These are phyloP conservation scores for Alcis repandata DNA, from an alignment of 2,888 invertebrate genomes.

Conservation along the genomic window DNA sequence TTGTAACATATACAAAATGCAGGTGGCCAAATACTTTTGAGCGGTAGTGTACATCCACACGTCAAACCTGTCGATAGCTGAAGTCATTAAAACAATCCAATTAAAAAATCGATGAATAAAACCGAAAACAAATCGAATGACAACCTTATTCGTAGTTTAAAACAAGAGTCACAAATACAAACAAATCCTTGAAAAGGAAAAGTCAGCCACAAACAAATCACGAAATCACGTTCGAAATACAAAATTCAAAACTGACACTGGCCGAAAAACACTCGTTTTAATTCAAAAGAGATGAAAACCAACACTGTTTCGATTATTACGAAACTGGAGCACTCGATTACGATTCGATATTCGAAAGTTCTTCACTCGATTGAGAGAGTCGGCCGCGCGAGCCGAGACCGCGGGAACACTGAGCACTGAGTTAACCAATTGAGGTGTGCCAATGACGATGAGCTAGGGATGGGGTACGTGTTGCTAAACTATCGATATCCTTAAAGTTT, in stretches of 20 bases:
- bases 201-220: background rate
- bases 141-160: background rate
- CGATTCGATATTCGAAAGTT: conserved; percentile 33
- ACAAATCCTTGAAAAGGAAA: background rate
- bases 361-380: conserved; percentile 23
- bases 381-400: conserved; percentile 9
- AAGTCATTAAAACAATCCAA: no score
- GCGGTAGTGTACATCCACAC: no score
- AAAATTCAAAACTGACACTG: conserved; percentile 3
- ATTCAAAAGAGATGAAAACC: background rate
- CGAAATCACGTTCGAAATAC: background rate
- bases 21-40: no score
- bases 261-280: background rate
- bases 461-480: background rate
- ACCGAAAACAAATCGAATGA: background rate
- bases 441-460: conserved; percentile 20
- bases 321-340: conserved; percentile 20
- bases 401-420: conserved; percentile 29
- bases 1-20: no score
- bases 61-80: no score
- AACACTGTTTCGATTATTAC: conserved; percentile 14
- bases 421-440: conserved; percentile 19
- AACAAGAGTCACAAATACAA: background rate
- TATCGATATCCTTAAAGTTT: conserved; percentile 16
- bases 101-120: no score